Percentiles rank a stretch among this genome's conserved stretches.
phyloP scores from a whole-genome alignment of 2,797 vertebrate species.

The Lacerta bilineata region DNA sequence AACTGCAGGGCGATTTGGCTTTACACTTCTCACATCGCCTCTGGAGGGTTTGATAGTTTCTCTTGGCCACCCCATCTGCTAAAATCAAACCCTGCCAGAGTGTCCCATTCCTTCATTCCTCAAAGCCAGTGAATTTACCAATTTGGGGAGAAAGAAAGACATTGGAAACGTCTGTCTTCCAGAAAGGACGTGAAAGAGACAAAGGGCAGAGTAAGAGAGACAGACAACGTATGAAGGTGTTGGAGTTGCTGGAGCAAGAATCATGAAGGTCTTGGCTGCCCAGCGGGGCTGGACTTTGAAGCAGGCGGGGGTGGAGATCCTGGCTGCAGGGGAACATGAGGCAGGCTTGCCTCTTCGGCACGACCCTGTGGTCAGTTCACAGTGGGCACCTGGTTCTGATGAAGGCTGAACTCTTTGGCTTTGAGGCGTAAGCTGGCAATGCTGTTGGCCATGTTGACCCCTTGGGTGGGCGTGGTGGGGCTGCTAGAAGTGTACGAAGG shows the following conservation, averaged over 20 bases:
- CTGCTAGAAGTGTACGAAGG: slow-evolving; percentile 81
- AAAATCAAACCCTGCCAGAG: slow-evolving; percentile 59
- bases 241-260: background rate
- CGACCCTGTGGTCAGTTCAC: slow-evolving; percentile 79
- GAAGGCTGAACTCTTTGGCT: slow-evolving; percentile 88
- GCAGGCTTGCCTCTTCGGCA: background rate
- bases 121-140: slow-evolving; percentile 50
- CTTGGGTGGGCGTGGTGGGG: slow-evolving; percentile 73
- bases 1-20: background rate
- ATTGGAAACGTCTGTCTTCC: slow-evolving; percentile 32
- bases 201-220: background rate
- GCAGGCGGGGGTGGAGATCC: background rate
- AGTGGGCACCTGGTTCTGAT: slow-evolving; percentile 85
- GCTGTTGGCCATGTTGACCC: slow-evolving; percentile 87
- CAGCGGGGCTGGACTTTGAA: background rate
- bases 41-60: background rate
- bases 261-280: accelerated
- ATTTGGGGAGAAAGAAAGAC: too few species aligned
- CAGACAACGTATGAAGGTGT: slow-evolving; percentile 39
- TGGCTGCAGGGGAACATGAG: background rate
- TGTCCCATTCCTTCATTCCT: slow-evolving; percentile 55
- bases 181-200: slow-evolving; percentile 29
- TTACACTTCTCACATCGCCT: background rate
- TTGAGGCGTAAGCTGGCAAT: slow-evolving; percentile 87
- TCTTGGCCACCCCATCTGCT: slow-evolving; percentile 53